A percentile compares a stretch with the other conserved stretches of the same genome.
phyloP scores from a whole-genome alignment of 2,888 invertebrate species.

The Microchrysa polita region DNA sequence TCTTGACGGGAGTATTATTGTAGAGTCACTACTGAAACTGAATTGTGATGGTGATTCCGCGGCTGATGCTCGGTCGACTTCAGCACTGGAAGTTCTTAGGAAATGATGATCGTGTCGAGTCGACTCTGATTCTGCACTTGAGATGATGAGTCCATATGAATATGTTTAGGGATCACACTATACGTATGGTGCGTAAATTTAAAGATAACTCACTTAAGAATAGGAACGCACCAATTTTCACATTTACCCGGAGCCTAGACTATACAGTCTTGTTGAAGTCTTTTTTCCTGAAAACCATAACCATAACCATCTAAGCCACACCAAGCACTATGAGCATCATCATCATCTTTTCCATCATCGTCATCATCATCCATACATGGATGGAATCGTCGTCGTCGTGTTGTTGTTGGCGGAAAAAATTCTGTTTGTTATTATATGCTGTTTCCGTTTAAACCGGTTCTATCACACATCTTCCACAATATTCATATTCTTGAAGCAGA shows the following conservation, averaged over 20 bases:
- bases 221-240: slow-evolving; percentile 24
- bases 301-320: neutral
- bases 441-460: slow-evolving; percentile 66
- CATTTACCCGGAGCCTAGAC: slow-evolving; percentile 18
- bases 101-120: neutral
- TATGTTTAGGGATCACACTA: neutral
- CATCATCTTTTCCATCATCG: neutral
- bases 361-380: neutral
- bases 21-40: neutral
- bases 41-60: too few species aligned
- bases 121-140: neutral
- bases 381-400: neutral
- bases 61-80: neutral
- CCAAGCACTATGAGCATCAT: too few species aligned
- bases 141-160: neutral
- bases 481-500: neutral
- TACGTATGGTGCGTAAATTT: neutral
- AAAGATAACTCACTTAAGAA: slow-evolving; percentile 9
- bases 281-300: slow-evolving; percentile 1
- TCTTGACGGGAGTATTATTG: too few species aligned
- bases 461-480: slow-evolving; percentile 47
- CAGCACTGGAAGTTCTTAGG: neutral
- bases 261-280: slow-evolving; percentile 22
- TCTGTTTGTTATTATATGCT: slow-evolving; percentile 57
- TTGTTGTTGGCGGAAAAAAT: slow-evolving; percentile 45